Evolutionary conservation across 2,797 vertebrate genomes (phyloP).

Genomic region (Coregonus sp.): DNA sequence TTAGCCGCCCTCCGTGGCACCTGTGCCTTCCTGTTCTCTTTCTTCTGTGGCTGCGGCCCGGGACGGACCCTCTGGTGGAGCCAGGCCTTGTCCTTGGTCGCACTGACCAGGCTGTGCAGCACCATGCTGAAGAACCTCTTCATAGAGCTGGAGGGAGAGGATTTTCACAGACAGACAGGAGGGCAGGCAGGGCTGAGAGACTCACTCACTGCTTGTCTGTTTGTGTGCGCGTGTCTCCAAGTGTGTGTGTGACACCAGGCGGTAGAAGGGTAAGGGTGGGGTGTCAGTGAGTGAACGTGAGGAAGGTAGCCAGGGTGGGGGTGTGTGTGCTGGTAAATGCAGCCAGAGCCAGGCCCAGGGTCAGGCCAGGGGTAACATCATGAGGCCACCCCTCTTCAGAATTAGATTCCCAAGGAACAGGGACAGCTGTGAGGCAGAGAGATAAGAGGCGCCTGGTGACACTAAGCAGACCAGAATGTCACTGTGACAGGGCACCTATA

Average conservation of each 20-base stretch:
- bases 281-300: slow-evolving; percentile 39
- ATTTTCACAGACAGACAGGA: slow-evolving; percentile 14
- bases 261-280: slow-evolving; percentile 37
- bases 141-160: slow-evolving; percentile 47
- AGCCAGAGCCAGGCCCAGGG: not conserved
- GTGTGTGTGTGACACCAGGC: slow-evolving; percentile 10
- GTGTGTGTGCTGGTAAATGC: not conserved
- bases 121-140: slow-evolving; percentile 73
- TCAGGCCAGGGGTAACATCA: not conserved
- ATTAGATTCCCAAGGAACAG: not conserved
- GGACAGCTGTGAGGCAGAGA: slow-evolving; percentile 24
- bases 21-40: slow-evolving; percentile 15
- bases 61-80: slow-evolving; percentile 45
- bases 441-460: slow-evolving; percentile 80
- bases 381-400: not conserved
- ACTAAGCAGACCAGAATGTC: slow-evolving; percentile 70
- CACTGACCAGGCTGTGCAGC: slow-evolving; percentile 67
- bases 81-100: slow-evolving; percentile 60
- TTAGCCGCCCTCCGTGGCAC: slow-evolving; percentile 10
- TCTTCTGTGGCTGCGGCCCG: not conserved
- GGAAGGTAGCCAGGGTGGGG: not conserved
- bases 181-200: not conserved
- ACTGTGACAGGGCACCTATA: slow-evolving; percentile 61
- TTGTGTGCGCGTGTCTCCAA: no score
- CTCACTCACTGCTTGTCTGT: not conserved